Conservation (phyloP, 1,140 invertebrate genomes). For the Ganaspis sp. region DNA sequence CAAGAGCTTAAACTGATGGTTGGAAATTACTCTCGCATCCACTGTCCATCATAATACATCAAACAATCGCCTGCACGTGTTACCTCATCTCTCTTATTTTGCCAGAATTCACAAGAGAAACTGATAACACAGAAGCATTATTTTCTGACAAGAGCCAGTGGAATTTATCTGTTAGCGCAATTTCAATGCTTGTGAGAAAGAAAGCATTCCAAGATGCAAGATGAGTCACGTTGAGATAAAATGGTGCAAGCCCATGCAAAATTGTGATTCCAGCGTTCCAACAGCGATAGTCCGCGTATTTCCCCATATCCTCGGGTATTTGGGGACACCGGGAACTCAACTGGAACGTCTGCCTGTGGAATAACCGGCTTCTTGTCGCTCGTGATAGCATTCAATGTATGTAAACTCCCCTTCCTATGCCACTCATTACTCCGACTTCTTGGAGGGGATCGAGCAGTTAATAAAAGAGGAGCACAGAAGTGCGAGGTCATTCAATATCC, state of each 20-base stretch:
- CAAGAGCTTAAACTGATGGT: neutral
- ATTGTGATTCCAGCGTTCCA: neutral
- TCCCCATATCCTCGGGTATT: constrained; percentile 36
- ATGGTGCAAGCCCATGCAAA: neutral
- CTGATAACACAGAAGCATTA: neutral
- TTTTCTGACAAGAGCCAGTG: neutral
- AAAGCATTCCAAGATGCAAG: neutral
- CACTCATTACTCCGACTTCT: neutral
- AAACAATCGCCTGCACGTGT: constrained; percentile 1
- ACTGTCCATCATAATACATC: constrained; percentile 9
- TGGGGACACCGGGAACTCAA: neutral
- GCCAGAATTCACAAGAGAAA: neutral
- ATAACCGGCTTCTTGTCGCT: neutral
- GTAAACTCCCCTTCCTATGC: neutral
- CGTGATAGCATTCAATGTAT: constrained; percentile 7
- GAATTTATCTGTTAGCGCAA: neutral
- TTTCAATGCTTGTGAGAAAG: neutral
- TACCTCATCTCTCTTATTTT: neutral
- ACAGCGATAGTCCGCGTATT: constrained; percentile 16
- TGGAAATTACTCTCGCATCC: neutral
- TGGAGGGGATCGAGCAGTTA: constrained; percentile 8
- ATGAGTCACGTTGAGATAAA: neutral
- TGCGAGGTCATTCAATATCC: constrained; percentile 36
- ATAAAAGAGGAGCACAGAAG: constrained; percentile 40
- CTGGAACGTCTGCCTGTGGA: neutral